Percentiles rank a stretch among this genome's conserved stretches.
These are phyloP conservation scores for Excalfactoria chinensis DNA, from an alignment of 2,113 vertebrate genomes.

Conservation along the genomic window DNA sequence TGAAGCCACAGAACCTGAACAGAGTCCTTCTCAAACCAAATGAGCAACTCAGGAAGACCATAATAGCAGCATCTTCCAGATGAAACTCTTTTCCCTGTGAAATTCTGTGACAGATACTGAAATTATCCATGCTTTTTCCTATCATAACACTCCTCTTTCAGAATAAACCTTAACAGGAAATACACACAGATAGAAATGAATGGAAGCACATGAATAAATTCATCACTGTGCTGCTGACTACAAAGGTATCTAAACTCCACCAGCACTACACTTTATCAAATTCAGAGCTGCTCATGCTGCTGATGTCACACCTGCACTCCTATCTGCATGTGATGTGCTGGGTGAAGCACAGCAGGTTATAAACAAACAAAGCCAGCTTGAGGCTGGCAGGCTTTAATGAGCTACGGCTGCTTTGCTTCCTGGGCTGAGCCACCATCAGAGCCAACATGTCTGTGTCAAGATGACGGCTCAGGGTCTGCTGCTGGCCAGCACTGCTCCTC, in stretches of 20 bases:
- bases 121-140: background rate
- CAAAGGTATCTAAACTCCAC: background rate
- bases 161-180: background rate
- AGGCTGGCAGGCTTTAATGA: background rate
- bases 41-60: background rate
- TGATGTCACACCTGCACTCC: background rate
- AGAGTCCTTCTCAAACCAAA: background rate
- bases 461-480: fast-evolving
- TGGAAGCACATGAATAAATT: background rate
- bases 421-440: background rate
- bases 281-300: background rate
- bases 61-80: background rate
- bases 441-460: background rate
- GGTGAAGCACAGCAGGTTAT: background rate
- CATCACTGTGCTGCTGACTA: background rate
- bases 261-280: background rate
- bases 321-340: background rate
- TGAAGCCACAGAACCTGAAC: background rate
- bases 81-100: background rate
- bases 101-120: background rate
- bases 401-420: background rate
- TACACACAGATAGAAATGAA: background rate
- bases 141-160: fast-evolving
- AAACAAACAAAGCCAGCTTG: background rate
- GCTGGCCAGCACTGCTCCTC: background rate